Evolutionary conservation across 2,888 invertebrate species (phyloP).

Genomic region (Cerceris ruficornis): DNA sequence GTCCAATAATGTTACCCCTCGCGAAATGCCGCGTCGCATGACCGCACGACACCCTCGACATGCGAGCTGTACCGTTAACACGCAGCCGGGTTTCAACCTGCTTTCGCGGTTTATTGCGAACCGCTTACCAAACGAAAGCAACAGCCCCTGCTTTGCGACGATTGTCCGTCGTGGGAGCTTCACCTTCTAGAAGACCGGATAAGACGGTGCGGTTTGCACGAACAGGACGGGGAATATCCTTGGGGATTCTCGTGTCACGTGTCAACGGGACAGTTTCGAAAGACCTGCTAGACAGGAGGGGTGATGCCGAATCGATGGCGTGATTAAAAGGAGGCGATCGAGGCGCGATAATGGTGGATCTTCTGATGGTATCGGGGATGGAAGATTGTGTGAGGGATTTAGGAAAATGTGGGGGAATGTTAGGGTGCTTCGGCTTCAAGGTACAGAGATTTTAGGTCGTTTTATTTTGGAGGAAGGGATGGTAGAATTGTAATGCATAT

Average conservation of each 20-base stretch:
- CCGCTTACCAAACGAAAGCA: slow-evolving; percentile 13
- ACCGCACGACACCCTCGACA: slow-evolving; percentile 68
- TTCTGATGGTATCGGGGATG: too few species aligned
- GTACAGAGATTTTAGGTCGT: too few species aligned
- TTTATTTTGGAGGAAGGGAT: too few species aligned
- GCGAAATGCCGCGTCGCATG: slow-evolving; percentile 68
- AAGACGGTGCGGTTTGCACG: slow-evolving; percentile 48
- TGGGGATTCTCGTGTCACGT: slow-evolving; percentile 56
- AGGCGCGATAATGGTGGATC: too few species aligned
- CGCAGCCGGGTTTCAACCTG: background rate
- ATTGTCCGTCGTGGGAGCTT: slow-evolving; percentile 30
- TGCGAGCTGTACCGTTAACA: slow-evolving; percentile 43
- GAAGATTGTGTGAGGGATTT: too few species aligned
- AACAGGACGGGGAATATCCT: slow-evolving; percentile 51
- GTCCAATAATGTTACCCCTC: slow-evolving; percentile 70
- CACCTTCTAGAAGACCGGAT: slow-evolving; percentile 17
- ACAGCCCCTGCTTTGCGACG: background rate
- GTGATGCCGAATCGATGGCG: slow-evolving; percentile 7
- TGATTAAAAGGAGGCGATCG: background rate
- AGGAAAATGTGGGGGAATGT: too few species aligned
- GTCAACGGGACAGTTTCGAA: slow-evolving; percentile 43
- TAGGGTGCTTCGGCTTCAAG: too few species aligned
- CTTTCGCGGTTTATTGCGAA: slow-evolving; percentile 51
- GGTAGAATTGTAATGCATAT: too few species aligned
- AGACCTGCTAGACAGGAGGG: background rate